Evolutionary conservation across 2,113 vertebrate genomes (phyloP), one percentile per base, ranked within the genome.

Genomic region (Malurus melanocephalus): DNA sequence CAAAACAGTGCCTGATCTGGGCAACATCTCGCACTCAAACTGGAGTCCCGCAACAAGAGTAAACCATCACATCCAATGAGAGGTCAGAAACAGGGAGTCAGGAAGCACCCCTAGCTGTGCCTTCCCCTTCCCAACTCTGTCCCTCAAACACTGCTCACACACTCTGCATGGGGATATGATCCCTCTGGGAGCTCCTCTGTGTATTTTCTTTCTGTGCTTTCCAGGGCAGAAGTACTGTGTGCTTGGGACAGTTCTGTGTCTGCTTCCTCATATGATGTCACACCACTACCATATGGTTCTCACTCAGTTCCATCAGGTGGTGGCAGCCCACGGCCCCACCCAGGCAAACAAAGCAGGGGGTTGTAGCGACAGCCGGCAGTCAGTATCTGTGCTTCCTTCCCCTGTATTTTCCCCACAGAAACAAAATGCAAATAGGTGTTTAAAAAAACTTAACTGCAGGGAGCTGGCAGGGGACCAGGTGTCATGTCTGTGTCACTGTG

Each of bases 311-410:
- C 64, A 43, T 42, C 38, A 46, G 61, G 30, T 9, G 5, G 43
- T 38, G 61, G 24, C 0, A 0, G 33, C 21, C 33, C 30, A 17
- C 0, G 0, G 32, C 8, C 10, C 43, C 1, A 1, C 20, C 62
- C 33, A 24, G 61, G 13, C 26, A 66, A 48, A 49, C 30, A 64
- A 67, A 71, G 30, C 35, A 43, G 18, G 9, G 12, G 7, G 3
- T 22, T 33, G 33, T 49, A 33, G 51, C 4, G 10, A 27, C 14
- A 79, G 48, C 17, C 62, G 68, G 49, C 16, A 68, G 49, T 9
- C 32, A 52, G 30, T 60, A 76, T 52, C 19, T 28, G 17, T 56
- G 4, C 65, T 86, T 80, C 46, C 42, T 69, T 83, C 18, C 18
- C 28, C 43, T 43, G 8, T 8, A 18, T 49, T 69, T 72, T 35